phyloP scores from a whole-genome alignment of 2,888 invertebrate species.

The Alentia gelatinosa region DNA sequence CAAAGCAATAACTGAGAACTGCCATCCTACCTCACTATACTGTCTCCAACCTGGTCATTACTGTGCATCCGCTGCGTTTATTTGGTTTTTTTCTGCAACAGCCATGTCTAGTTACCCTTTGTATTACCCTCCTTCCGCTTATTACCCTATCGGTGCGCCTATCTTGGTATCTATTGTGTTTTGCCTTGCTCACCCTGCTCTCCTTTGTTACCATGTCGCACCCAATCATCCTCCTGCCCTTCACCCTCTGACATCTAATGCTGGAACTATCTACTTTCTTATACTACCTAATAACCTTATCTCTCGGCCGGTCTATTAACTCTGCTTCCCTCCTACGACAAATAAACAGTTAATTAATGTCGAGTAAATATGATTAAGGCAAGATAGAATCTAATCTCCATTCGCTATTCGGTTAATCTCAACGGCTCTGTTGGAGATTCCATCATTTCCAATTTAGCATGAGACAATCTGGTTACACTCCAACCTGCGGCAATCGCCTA shows the following conservation, averaged over 20 bases:
- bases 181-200: too few relatives aligned
- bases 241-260: background rate
- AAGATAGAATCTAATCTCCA: background rate
- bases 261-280: background rate
- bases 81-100: too few relatives aligned
- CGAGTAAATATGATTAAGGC: background rate
- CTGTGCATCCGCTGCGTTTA: too few relatives aligned
- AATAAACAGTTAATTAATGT: background rate
- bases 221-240: background rate
- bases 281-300: background rate
- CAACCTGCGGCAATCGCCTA: background rate
- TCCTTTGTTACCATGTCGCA: background rate
- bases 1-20: too few relatives aligned
- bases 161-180: too few relatives aligned
- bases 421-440: background rate
- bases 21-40: too few relatives aligned
- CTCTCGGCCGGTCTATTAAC: background rate
- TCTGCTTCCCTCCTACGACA: background rate
- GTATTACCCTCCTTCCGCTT: too few relatives aligned
- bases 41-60: too few relatives aligned
- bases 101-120: too few relatives aligned
- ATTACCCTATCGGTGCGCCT: too few relatives aligned
- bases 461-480: background rate
- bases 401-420: background rate
- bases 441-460: background rate